Evolutionary conservation across 1,140 invertebrate species (phyloP), one percentile per base, ranked within the genome.

Genomic region (Nasonia giraulti): DNA sequence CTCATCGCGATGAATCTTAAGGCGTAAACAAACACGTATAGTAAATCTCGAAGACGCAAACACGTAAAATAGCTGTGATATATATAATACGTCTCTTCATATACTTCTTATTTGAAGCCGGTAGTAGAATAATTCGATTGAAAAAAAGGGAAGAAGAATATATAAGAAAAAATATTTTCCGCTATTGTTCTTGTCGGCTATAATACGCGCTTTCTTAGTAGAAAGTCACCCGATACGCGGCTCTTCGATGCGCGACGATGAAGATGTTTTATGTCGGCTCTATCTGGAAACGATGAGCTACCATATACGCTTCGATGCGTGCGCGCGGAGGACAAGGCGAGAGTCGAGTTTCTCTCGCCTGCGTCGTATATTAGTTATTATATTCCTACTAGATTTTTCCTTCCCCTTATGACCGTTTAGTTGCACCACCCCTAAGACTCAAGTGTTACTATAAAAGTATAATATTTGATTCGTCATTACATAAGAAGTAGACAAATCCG

Each of bases 291-390:
- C 73, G 73, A 76, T 75, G 84, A 75, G 76, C 77, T 75, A 85
- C 80, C 79, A 37, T 37, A 37, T 37, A 62, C 55, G 37, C 77
- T 79, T 85, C 84, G 75, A 85, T 82, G 76, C 5, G 33, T 37
- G 33, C 33, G 33, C 33, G 33, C 84, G 83, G 86, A 44, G 68
- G 44, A 85, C 82, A 83, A 79, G 66, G 73, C 33, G 71, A 82
- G 87, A 85, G 73, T 88, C 84, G 40, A 82, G 76, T 88, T 88
- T 87, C n/a, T n/a, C n/a, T n/a, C 87, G 69, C 20, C 17, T 62
- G 20, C 73, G 33, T 55, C 40, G 20, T 8, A 69, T 82, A 62
- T 37, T 76, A 23, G 17, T 76, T 76, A n/a, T 62, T 20, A 20
- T 62, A n/a, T 62, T 20, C 69, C 50, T 47, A 14, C 55, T 20